These are phyloP conservation scores for Eupithecia tripunctaria DNA, from an alignment of 2,888 invertebrate genomes.

Conservation along the genomic window DNA sequence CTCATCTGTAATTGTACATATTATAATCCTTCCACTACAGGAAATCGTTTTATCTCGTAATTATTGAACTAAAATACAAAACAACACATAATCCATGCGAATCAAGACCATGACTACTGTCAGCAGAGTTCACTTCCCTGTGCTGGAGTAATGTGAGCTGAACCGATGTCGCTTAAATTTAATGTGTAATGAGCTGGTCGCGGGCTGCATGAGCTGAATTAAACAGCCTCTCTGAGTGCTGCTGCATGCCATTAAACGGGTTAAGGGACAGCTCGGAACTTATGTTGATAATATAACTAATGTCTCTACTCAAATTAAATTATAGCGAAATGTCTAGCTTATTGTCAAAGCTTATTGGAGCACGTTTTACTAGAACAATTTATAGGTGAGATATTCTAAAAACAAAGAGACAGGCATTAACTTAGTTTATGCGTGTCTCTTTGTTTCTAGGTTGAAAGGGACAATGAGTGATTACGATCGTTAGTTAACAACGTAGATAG, in stretches of 20 bases:
- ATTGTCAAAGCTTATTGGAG: background rate
- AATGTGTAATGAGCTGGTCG: conserved; percentile 36
- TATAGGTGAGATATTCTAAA: background rate
- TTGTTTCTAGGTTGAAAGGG: background rate
- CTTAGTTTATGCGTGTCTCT: background rate
- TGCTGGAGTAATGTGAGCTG: conserved; percentile 23
- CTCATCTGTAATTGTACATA: background rate
- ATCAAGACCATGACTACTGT: conserved; percentile 1
- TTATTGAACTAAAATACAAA: background rate
- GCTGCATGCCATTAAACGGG: background rate
- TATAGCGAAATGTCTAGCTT: background rate
- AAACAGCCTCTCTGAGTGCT: conserved; percentile 10
- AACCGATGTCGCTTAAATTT: conserved; percentile 33
- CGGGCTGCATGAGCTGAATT: conserved; percentile 28
- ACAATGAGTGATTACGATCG: background rate
- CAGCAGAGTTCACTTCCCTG: background rate
- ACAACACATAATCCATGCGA: too few species aligned
- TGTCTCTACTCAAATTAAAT: background rate
- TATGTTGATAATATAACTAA: background rate
- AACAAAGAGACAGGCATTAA: background rate
- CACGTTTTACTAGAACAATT: background rate
- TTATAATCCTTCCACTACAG: too few species aligned
- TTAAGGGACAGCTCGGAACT: background rate
- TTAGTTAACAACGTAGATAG: background rate
- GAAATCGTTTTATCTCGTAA: background rate